A percentile compares a stretch with the other conserved stretches of the same genome.
phyloP scores from a whole-genome alignment of 1,140 invertebrate species.

The Lucilia sericata region DNA sequence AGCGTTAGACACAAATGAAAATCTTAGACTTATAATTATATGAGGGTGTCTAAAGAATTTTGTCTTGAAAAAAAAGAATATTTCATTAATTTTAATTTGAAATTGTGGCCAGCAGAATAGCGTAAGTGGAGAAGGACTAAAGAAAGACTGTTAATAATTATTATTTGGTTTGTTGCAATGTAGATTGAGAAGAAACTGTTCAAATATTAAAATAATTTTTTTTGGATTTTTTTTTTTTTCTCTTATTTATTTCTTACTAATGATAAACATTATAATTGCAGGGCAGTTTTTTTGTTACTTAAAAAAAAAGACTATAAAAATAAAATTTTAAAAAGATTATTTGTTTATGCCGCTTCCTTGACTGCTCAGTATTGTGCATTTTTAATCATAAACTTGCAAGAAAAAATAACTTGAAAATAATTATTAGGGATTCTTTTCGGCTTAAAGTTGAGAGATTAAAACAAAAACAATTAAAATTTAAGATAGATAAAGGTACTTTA shows the following conservation, averaged over 20 bases:
- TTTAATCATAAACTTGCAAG: not conserved
- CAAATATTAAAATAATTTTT: slow-evolving; percentile 22
- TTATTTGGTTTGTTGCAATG: not conserved
- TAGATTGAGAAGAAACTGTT: not conserved
- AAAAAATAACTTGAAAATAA: too few relatives aligned
- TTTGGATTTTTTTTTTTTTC: not conserved
- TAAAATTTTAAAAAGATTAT: not conserved
- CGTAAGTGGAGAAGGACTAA: not conserved
- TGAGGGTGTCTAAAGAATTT: slow-evolving; percentile 16
- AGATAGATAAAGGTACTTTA: too few relatives aligned
- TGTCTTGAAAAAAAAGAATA: not conserved
- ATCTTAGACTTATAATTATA: not conserved
- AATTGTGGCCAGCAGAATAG: not conserved
- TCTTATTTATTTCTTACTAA: not conserved
- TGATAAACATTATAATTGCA: slow-evolving; percentile 1
- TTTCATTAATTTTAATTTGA: slow-evolving; percentile 25
- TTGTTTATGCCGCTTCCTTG: not conserved
- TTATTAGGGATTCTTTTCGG: too few relatives aligned
- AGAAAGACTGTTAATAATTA: not conserved
- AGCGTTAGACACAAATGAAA: not conserved
- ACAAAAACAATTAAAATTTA: too few relatives aligned
- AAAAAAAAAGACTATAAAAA: not conserved
- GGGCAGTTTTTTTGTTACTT: not conserved
- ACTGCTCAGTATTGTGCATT: not conserved
- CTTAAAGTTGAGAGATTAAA: too few relatives aligned